Conservation (phyloP, 2,888 invertebrate species). For the Apocheima hispidaria region DNA sequence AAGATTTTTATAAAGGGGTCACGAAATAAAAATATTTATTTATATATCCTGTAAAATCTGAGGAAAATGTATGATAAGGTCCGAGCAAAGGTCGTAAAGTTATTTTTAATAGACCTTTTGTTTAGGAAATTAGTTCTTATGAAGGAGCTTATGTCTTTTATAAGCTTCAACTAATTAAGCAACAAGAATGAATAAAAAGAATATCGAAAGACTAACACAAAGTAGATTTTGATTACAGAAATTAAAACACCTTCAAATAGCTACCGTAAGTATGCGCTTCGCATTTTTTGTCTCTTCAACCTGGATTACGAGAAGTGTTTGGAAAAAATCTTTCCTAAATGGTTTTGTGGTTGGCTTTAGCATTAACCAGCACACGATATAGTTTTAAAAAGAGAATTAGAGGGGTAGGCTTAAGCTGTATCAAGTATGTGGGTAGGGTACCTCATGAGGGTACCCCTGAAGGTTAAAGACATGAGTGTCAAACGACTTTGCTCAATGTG, state of each 20-base stretch:
- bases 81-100: too few species aligned
- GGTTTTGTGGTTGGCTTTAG: too few species aligned
- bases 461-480: constrained; percentile 24
- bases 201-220: not conserved
- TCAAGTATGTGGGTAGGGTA: not conserved
- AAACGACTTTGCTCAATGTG: constrained; percentile 44
- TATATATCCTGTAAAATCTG: not conserved
- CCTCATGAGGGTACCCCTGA: not conserved
- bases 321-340: not conserved
- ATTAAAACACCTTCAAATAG: not conserved
- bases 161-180: not conserved
- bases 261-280: not conserved
- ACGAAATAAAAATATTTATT: too few species aligned
- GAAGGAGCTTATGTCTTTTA: not conserved
- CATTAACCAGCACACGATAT: not conserved
- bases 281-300: not conserved
- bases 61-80: too few species aligned
- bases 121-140: not conserved
- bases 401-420: not conserved
- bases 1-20: too few species aligned
- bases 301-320: not conserved
- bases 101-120: too few species aligned
- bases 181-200: not conserved
- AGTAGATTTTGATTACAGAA: not conserved
- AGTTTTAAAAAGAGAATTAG: not conserved